Evolutionary conservation across 64 coral and sea anemone species (phyloP).

Genomic region (Anthopleura sola): DNA sequence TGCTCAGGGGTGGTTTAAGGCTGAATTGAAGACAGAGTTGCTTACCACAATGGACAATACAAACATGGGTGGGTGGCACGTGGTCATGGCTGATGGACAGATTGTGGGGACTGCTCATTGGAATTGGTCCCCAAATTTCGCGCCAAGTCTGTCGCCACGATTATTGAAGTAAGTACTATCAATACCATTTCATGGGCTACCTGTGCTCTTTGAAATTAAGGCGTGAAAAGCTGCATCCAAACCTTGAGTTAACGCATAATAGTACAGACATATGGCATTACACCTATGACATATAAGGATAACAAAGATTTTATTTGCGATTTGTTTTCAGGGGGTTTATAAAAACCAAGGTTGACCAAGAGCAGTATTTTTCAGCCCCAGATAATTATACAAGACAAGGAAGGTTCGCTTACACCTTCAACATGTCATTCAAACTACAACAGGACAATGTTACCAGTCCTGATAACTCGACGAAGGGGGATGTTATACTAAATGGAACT

Average conservation of each 20-base stretch:
- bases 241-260: no score
- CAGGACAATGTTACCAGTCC: constrained; percentile 43
- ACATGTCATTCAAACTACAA: constrained; percentile 61
- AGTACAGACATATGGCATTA: no score
- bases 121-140: no score
- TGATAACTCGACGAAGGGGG: constrained; percentile 44
- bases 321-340: constrained; percentile 33
- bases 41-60: background rate
- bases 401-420: constrained; percentile 68
- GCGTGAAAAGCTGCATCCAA: no score
- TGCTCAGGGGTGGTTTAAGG: constrained; percentile 46
- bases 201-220: no score
- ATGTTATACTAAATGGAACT: constrained; percentile 81
- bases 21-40: constrained; percentile 27
- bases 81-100: constrained; percentile 9
- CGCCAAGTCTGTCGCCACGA: no score
- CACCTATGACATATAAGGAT: no score
- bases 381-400: constrained; percentile 61
- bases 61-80: constrained; percentile 42
- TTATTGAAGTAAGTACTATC: no score
- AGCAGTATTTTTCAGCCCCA: constrained; percentile 82
- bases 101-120: background rate
- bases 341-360: constrained; percentile 15
- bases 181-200: no score
- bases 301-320: background rate